Conservation (phyloP, 2,113 vertebrate genomes). For the Crotalus helleri region DNA sequence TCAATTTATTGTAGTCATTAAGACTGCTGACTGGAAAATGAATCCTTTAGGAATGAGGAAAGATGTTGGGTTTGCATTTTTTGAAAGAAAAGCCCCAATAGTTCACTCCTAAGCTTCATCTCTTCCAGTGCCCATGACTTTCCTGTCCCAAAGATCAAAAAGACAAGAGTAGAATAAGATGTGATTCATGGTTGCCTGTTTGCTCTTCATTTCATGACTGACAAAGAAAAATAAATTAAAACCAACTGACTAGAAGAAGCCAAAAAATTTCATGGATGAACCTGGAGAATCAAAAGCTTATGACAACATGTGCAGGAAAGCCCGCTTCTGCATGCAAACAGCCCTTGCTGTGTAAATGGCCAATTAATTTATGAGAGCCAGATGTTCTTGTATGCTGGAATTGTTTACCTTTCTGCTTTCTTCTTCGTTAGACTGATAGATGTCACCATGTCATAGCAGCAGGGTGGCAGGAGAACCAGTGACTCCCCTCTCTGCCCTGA, state of each 20-base stretch:
- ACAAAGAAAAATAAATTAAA: conserved; percentile 70
- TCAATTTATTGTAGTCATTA: conserved; percentile 36
- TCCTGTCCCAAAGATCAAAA: conserved; percentile 64
- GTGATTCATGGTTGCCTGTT: conserved; percentile 63
- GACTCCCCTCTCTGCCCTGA: conserved; percentile 28
- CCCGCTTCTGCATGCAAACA: conserved; percentile 67
- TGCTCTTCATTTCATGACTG: conserved; percentile 66
- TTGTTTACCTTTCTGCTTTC: conserved; percentile 61
- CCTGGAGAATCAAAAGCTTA: conserved; percentile 65
- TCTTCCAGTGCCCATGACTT: conserved; percentile 37
- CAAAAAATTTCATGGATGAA: conserved; percentile 56
- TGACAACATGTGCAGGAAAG: conserved; percentile 61
- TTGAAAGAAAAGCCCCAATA: conserved; percentile 43
- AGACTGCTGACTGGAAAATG: not conserved
- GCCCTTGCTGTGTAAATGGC: conserved; percentile 64
- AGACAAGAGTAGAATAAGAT: conserved; percentile 54
- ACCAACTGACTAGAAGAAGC: conserved; percentile 67
- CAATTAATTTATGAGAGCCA: conserved; percentile 70
- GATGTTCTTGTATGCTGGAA: conserved; percentile 48
- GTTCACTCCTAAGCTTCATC: conserved; percentile 32
- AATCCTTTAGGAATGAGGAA: conserved; percentile 34
- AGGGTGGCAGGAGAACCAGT: conserved; percentile 18
- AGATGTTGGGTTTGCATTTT: conserved; percentile 37
- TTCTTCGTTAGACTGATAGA: conserved; percentile 60
- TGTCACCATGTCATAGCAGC: conserved; percentile 53